Conservation (phyloP, 1,140 invertebrate species). For the Cydia amplana region DNA sequence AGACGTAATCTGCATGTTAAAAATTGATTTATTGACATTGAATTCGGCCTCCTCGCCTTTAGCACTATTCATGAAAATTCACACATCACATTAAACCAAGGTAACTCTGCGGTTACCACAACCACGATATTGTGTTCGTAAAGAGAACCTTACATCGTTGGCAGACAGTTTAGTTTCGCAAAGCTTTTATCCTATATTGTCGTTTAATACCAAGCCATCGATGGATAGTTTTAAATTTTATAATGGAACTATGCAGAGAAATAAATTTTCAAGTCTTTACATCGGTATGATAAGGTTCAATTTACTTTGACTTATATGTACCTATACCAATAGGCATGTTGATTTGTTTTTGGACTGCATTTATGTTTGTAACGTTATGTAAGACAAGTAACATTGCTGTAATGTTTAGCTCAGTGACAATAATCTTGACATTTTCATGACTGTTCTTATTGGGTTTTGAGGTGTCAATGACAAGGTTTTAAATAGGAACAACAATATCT, state of each 20-base stretch:
- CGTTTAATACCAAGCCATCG: not conserved
- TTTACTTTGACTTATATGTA: not conserved
- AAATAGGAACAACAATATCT: not conserved
- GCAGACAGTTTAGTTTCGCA: not conserved
- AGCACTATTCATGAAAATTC: not conserved
- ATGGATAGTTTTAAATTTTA: not conserved
- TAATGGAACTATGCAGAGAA: not conserved
- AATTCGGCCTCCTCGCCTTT: not conserved
- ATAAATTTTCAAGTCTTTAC: not conserved
- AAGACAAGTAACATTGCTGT: conserved; percentile 14
- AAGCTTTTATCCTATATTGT: not conserved
- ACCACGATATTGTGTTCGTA: not conserved
- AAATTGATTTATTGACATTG: not conserved
- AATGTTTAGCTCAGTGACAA: conserved; percentile 18
- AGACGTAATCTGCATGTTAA: too few species aligned
- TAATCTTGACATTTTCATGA: conserved; percentile 10
- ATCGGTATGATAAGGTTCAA: not conserved
- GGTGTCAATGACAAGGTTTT: not conserved
- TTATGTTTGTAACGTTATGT: conserved; percentile 13
- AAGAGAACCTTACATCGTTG: not conserved
- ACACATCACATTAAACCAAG: not conserved
- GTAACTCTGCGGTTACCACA: not conserved
- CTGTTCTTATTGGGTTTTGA: not conserved
- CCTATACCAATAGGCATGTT: too few species aligned
- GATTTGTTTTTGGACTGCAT: not conserved